Conservation (phyloP, 2,797 vertebrate species). For the Pteronotus mesoamericanus region DNA sequence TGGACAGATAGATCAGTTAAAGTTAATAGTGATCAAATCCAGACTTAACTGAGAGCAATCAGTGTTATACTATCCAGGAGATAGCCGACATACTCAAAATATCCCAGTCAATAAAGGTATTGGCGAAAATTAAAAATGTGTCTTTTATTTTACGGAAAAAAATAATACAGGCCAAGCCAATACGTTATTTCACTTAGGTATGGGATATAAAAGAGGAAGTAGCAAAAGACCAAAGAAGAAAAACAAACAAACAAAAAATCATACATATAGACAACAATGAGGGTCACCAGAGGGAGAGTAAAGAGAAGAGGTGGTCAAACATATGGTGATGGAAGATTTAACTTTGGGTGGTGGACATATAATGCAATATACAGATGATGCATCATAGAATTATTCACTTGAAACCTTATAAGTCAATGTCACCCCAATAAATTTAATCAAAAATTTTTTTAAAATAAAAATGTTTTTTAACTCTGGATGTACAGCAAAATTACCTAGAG, state of each 20-base stretch:
- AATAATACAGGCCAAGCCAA: no score
- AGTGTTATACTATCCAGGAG: no score
- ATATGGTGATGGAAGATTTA: not conserved
- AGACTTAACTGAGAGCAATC: no score
- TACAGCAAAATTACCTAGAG: not conserved
- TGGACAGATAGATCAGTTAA: no score
- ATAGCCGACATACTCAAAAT: no score
- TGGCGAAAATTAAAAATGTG: no score
- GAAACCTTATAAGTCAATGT: not conserved
- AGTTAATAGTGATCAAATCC: no score
- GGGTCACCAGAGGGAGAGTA: not conserved
- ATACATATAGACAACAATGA: not conserved
- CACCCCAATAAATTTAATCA: not conserved
- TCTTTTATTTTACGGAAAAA: no score
- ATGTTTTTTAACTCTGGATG: not conserved
- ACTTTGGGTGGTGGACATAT: not conserved
- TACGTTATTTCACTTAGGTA: not conserved
- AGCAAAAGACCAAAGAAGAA: no score
- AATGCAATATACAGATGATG: not conserved
- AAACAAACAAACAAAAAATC: no score
- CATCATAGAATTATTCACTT: not conserved
- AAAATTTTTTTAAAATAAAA: not conserved
- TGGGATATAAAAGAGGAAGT: not conserved
- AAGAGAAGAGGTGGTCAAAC: not conserved
- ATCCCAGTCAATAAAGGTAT: no score